phyloP scores from a whole-genome alignment of 2,888 invertebrate species.

The Ariolimax columbianus region DNA sequence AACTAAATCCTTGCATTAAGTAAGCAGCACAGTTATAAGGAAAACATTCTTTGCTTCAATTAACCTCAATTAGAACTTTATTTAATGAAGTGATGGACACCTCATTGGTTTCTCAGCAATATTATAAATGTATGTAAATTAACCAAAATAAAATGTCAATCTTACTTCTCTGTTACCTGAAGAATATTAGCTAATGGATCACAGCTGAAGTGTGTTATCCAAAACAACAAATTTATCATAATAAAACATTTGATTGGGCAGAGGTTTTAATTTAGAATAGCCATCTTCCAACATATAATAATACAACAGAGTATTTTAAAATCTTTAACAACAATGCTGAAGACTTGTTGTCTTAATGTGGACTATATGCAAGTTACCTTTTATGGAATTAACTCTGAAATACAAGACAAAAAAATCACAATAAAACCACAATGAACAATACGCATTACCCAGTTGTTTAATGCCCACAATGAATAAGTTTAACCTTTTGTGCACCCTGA shows the following conservation, averaged over 20 bases:
- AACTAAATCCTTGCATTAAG: not conserved
- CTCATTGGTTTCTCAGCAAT: no score
- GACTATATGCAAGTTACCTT: not conserved
- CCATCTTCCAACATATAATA: not conserved
- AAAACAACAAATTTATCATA: not conserved
- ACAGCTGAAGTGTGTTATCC: constrained; percentile 10
- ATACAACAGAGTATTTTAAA: not conserved
- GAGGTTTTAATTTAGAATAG: not conserved
- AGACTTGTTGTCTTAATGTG: not conserved
- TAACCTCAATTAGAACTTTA: no score
- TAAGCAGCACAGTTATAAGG: not conserved
- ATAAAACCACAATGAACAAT: constrained; percentile 4
- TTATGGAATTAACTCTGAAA: constrained; percentile 36
- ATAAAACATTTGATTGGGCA: not conserved
- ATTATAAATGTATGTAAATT: not conserved
- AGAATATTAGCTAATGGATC: not conserved
- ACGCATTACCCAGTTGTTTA: no score
- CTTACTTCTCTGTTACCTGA: not conserved
- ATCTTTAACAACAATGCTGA: not conserved
- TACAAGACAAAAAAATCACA: constrained; percentile 4
- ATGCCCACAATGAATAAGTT: no score
- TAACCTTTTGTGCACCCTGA: no score
- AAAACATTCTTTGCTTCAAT: no score
- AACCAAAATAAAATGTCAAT: not conserved
- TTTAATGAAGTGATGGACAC: no score